Percentiles rank a stretch among this genome's conserved stretches.
phyloP scores from a whole-genome alignment of 2,113 vertebrate species.

The Tetrax tetrax region DNA sequence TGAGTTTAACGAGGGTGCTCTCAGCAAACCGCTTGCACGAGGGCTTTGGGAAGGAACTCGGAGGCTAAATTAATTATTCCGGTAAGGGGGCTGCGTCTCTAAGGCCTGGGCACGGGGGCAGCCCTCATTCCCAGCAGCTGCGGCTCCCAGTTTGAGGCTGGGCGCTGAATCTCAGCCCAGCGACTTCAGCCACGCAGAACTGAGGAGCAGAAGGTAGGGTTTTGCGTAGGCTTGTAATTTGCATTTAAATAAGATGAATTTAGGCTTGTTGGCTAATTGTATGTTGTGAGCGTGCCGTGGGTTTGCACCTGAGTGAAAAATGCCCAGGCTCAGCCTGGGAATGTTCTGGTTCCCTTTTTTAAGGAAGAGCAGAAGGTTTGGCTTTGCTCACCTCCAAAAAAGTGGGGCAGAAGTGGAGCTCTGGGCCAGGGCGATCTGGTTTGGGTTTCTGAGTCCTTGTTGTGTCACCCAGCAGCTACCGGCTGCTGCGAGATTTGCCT shows the following conservation, averaged over 20 bases:
- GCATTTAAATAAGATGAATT: conserved; percentile 2
- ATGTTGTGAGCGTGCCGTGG: neutral
- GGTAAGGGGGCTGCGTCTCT: neutral
- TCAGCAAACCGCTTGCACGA: neutral
- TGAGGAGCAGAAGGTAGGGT: neutral
- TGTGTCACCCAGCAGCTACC: neutral
- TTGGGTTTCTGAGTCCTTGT: neutral
- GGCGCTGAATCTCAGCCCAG: neutral
- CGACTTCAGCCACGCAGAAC: neutral
- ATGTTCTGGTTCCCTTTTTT: neutral
- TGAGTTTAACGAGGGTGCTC: neutral
- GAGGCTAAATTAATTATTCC: neutral
- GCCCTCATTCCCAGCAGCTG: neutral
- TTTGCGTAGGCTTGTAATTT: neutral
- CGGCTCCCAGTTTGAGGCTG: neutral
- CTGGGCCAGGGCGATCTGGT: neutral
- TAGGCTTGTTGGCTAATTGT: neutral
- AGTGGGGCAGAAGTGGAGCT: neutral
- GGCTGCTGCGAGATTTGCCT: neutral
- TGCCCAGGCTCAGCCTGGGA: neutral
- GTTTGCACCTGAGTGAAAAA: neutral
- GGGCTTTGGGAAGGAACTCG: neutral
- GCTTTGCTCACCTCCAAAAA: neutral
- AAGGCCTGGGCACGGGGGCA: neutral
- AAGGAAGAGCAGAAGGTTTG: neutral